Evolutionary conservation across 2,113 vertebrate genomes (phyloP), one percentile per base, ranked within the genome.

Genomic region (Ursus arctos): DNA sequence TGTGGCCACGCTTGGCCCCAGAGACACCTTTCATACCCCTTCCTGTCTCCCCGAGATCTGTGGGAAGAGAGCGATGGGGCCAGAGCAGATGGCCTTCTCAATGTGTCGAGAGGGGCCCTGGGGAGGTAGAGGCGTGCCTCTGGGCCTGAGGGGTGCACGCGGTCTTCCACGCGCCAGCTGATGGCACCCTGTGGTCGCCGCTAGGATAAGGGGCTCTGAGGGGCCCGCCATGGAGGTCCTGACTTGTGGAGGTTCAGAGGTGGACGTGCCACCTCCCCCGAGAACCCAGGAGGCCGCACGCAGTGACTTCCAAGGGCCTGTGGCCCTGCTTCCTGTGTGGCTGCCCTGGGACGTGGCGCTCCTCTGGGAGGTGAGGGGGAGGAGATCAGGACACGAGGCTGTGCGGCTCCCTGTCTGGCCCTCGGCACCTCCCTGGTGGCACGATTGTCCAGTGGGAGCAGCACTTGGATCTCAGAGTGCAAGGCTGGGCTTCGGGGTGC

Each of bases 181-280:
- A 22, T 6, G 0, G 22, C 7, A 1, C 36, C 33, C 2, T 18
- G 40, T 1, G 18, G 24, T 51, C 2, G 8, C 7, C 0, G 0
- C 21, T 7, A 13, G 47, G 47, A 65, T 19, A 6, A 31, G 19
- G 43, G 7, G 14, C n/a, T 57, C 49, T 19, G 2, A n/a, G 4
- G 15, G 31, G 11, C 61, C 74, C 8, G 3, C 61, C 0, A 0
- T 28, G 36, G 59, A 14, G 6, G 16, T 26, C 40, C 80, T 16
- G 43, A 33, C 21, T 49, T 24, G 21, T 18, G 19, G 7, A 13
- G 53, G 33, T 13, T 88, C 72, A 31, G 51, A 31, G 1, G 2
- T 6, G 40, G 85, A 26, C 1, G 2, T 26, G 10, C 22, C 55
- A 22, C 53, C 31, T 7, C 36, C 16, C 11, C 59, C 0, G 11